A percentile compares a stretch with the other conserved stretches of the same genome.
Evolutionary conservation across 2,888 invertebrate species (phyloP).

Genomic region (Dascillus cervinus): DNA sequence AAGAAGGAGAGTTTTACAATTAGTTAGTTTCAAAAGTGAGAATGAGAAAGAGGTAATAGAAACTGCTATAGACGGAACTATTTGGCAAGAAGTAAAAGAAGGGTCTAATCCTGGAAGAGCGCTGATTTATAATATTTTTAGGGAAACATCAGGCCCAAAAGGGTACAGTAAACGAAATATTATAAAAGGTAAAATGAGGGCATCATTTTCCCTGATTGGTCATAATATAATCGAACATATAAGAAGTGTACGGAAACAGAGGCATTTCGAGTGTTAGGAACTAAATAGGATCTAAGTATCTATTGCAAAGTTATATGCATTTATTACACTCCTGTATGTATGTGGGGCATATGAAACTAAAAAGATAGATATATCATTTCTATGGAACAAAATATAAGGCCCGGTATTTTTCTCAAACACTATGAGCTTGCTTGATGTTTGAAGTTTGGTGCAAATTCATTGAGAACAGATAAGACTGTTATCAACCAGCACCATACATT

Average conservation of each 20-base stretch:
- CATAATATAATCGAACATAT: constrained; percentile 1
- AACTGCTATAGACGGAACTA: constrained; percentile 13
- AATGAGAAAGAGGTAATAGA: constrained; percentile 4
- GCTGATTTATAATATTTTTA: constrained; percentile 5
- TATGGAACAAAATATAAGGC: constrained; percentile 5
- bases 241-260: constrained; percentile 2
- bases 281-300: neutral
- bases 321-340: neutral
- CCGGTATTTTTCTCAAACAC: constrained; percentile 5
- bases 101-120: constrained; percentile 4
- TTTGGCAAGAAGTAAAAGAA: constrained; percentile 12
- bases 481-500: neutral
- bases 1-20: constrained; percentile 3
- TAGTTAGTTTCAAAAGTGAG: neutral
- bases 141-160: neutral
- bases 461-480: neutral
- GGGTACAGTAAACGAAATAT: too few relatives aligned
- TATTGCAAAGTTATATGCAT: constrained; percentile 2
- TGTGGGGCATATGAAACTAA: neutral
- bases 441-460: neutral
- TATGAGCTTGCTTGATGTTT: neutral
- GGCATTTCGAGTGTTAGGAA: constrained; percentile 1
- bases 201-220: constrained; percentile 1
- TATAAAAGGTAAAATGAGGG: neutral
- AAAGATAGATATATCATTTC: constrained; percentile 2